phyloP scores from a whole-genome alignment of 2,113 vertebrate genomes.

The Ameiurus melas region DNA sequence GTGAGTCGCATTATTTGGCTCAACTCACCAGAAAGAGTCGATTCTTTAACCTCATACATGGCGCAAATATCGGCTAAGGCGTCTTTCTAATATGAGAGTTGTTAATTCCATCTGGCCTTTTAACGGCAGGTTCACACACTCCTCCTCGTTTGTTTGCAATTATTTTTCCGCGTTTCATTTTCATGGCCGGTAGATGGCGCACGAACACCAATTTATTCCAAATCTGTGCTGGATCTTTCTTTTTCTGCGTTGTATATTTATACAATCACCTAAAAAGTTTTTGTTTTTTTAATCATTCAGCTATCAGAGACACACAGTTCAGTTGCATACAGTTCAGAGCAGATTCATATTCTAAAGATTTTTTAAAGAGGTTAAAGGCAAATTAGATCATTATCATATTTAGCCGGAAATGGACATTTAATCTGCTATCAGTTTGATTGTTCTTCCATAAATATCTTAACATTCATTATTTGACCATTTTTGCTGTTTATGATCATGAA shows the following conservation, averaged over 20 bases:
- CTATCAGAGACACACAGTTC: not conserved
- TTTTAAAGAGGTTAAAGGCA: not conserved
- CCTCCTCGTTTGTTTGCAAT: not conserved
- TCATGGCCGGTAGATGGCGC: slow-evolving; percentile 1
- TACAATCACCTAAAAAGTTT: not conserved
- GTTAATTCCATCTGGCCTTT: not conserved
- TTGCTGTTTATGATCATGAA: not conserved
- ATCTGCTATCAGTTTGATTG: not conserved
- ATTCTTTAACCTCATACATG: not conserved
- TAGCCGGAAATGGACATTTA: not conserved
- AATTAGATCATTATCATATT: not conserved
- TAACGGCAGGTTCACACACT: not conserved
- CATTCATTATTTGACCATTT: not conserved
- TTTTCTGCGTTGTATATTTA: not conserved
- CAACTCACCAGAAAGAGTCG: too few relatives aligned
- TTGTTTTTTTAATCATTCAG: not conserved
- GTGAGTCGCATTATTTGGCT: not conserved
- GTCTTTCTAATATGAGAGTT: too few relatives aligned
- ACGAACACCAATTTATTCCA: not conserved
- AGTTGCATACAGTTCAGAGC: not conserved
- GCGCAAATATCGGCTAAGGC: not conserved
- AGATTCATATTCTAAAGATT: not conserved
- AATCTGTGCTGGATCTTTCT: accelerated
- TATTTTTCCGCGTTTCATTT: not conserved
- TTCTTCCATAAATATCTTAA: not conserved